These are phyloP conservation scores for Thecophora atra DNA, from an alignment of 2,888 invertebrate genomes.

Conservation along the genomic window DNA sequence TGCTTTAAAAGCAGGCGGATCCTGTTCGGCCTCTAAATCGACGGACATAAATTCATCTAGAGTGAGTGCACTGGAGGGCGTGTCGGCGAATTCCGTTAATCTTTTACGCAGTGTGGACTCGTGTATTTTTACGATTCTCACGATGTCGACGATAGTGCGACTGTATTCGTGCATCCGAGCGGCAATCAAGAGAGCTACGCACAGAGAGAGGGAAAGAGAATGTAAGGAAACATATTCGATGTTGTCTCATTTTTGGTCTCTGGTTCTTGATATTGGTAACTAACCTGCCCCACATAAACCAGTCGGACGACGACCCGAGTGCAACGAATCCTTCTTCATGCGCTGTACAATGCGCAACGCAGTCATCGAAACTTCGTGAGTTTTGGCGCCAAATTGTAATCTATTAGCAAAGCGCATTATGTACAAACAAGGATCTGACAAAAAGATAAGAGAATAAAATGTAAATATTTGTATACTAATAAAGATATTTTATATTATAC, in stretches of 20 bases:
- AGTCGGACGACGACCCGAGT: constrained; percentile 94
- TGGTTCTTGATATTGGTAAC: constrained; percentile 27
- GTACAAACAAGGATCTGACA: constrained; percentile 93
- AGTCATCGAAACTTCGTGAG: constrained; percentile 94
- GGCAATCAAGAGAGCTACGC: constrained; percentile 89
- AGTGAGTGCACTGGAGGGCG: constrained; percentile 93
- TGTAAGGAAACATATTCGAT: no score
- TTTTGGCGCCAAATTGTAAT: constrained; percentile 90
- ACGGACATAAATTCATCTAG: constrained; percentile 97
- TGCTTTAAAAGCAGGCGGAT: constrained; percentile 92
- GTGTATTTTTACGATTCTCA: constrained; percentile 94
- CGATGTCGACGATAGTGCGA: constrained; percentile 85
- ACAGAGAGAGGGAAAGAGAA: background rate
- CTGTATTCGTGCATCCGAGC: constrained; percentile 92
- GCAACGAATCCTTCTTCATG: constrained; percentile 98
- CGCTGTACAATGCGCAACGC: constrained; percentile 92
- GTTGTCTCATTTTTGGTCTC: background rate
- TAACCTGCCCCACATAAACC: constrained; percentile 97
- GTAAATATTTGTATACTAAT: no score
- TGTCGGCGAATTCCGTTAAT: constrained; percentile 94
- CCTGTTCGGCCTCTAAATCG: constrained; percentile 95
- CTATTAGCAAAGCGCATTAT: constrained; percentile 94
- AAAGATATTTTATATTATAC: no score
- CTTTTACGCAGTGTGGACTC: constrained; percentile 92
- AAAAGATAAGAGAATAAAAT: constrained; percentile 9